Percentiles rank a stretch among this genome's conserved stretches.
These are phyloP conservation scores for Abscondita cerata DNA, from an alignment of 2,888 invertebrate genomes.

Conservation along the genomic window DNA sequence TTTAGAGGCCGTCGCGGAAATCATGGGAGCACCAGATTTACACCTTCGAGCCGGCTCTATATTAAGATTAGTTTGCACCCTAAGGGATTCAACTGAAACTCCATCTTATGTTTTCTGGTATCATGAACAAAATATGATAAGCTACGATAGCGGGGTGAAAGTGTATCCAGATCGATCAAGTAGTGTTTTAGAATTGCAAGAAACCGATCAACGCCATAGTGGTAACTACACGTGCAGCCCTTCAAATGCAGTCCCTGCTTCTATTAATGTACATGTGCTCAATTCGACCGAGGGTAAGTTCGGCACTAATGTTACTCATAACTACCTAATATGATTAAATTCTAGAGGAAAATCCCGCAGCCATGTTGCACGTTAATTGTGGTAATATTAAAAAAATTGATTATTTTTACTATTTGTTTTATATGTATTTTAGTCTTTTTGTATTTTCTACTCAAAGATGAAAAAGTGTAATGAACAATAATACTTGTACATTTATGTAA, in stretches of 20 bases:
- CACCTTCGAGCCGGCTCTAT: conserved; percentile 66
- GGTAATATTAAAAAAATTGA: conserved; percentile 45
- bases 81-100: conserved; percentile 63
- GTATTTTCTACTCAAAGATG: conserved; percentile 9
- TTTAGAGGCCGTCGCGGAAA: conserved; percentile 64
- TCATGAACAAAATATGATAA: conserved; percentile 67
- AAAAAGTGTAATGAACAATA: conserved; percentile 5
- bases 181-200: conserved; percentile 71
- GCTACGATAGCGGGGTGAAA: conserved; percentile 64
- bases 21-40: conserved; percentile 66
- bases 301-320: no score
- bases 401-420: conserved; percentile 11
- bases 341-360: conserved; percentile 75
- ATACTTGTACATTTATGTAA: conserved; percentile 17
- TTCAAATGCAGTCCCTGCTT: conserved; percentile 69
- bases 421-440: conserved; percentile 12
- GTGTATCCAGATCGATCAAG: conserved; percentile 61
- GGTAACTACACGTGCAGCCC: conserved; percentile 76
- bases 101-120: conserved; percentile 69
- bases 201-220: conserved; percentile 65
- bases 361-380: conserved; percentile 73
- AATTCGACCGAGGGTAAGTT: conserved; percentile 64
- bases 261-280: conserved; percentile 72
- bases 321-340: conserved; percentile 26
- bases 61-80: conserved; percentile 63